Percentiles rank a stretch among this genome's conserved stretches.
phyloP scores from a whole-genome alignment of 2,888 invertebrate genomes.

The Trypoxylon attenuatum region DNA sequence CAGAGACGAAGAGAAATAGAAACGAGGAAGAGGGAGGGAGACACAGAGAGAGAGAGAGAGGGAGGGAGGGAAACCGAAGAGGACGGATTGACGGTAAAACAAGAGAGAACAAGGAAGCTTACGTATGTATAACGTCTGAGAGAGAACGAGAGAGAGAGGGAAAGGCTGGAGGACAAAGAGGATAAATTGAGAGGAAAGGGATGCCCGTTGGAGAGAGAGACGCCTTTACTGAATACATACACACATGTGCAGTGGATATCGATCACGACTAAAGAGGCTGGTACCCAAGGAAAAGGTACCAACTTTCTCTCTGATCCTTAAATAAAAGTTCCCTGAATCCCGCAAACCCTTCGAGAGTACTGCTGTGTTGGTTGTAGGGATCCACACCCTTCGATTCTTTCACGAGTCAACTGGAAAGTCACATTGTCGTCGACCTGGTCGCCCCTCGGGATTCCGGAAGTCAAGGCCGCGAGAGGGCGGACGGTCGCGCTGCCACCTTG shows the following conservation, averaged over 20 bases:
- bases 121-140: too few relatives aligned
- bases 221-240: constrained; percentile 38
- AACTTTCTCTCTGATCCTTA: constrained; percentile 17
- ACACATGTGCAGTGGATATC: constrained; percentile 57
- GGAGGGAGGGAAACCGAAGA: background rate
- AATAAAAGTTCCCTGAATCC: constrained; percentile 6
- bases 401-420: too few relatives aligned
- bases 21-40: background rate
- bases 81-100: too few relatives aligned
- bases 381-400: background rate
- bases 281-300: constrained; percentile 33
- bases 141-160: background rate
- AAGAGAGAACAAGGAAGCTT: too few relatives aligned
- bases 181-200: too few relatives aligned
- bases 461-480: background rate
- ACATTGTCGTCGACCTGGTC: background rate
- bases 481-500: constrained; percentile 5
- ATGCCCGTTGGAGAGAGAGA: too few relatives aligned
- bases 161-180: too few relatives aligned
- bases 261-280: constrained; percentile 58
- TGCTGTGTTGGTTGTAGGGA: too few relatives aligned
- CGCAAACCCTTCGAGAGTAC: too few relatives aligned
- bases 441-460: constrained; percentile 1
- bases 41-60: background rate
- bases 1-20: too few relatives aligned